Base-by-base conservation (phyloP, 2,113 vertebrate genomes). In the Labeo rohita region DNA sequence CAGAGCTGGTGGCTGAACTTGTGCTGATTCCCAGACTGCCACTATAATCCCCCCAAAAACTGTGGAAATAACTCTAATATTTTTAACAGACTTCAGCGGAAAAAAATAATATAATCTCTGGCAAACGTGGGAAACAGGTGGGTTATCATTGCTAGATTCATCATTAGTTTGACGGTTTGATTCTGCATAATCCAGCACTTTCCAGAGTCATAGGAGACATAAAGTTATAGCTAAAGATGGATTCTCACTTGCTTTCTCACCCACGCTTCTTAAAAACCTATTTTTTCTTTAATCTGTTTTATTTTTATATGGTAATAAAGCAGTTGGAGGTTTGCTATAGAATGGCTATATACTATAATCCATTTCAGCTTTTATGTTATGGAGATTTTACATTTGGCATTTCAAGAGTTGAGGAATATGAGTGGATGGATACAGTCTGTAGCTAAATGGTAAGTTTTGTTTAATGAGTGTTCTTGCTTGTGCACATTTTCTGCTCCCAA, bases 321-420 rank as follows among this genome's bases (percentile, higher is more conserved):
- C 85, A 86, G 75, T 87, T 93, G 80, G 87, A 84, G 91, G 83
- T 89, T 91, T 86, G 75, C 88, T 93, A 90, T 90, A 49, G 90
- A 92, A 92, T 78, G 16, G 12, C 15, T 59, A 59, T 21, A 59
- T 50, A 50, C 49, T 50, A 66, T 28, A 28, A 12, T 13, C 15
- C 36, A 39, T 43, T 70, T 85, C 76, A 80, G 86, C 65, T 78
- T 89, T 89, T 87, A 87, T 84, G 82, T 80, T 91, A 45, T 90
- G 87, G 89, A 91, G 80, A 77, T 86, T 82, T 84, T 85, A 87
- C 65, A 84, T 66, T 80, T 28, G 77, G n/a, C 12, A 80, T 61
- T 80, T 77, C 54, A 43, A 85, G 68, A 34, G 70, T 59, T 50
- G 12, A 52, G n/a, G 1, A 82, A 72, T 36, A 28, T 43, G n/a